phyloP scores from a whole-genome alignment of 2,797 vertebrate species.

The Sebastes kiyomatsui region DNA sequence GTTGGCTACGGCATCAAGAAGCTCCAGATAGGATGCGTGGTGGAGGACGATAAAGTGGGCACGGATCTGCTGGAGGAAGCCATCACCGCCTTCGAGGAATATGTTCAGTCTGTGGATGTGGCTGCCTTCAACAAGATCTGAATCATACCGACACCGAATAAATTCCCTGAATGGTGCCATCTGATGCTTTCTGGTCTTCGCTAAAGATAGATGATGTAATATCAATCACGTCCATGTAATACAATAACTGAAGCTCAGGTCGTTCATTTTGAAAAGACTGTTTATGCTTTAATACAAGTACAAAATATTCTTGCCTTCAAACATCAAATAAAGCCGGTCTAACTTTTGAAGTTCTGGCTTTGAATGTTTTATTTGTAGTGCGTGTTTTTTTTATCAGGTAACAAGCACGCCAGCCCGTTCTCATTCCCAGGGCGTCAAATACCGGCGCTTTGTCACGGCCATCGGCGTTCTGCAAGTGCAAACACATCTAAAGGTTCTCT shows the following conservation, averaged over 20 bases:
- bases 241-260: conserved; percentile 26
- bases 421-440: too few relatives aligned
- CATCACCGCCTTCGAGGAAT: conserved; percentile 94
- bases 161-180: not conserved
- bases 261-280: not conserved
- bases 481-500: too few relatives aligned
- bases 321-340: conserved; percentile 62
- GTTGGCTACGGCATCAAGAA: conserved; percentile 97
- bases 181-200: not conserved
- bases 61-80: conserved; percentile 94
- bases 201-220: not conserved
- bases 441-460: too few relatives aligned
- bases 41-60: conserved; percentile 97
- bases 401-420: not conserved
- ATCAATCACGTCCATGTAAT: not conserved
- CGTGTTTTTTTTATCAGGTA: not conserved
- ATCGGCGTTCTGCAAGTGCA: too few relatives aligned
- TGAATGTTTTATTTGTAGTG: not conserved
- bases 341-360: not conserved
- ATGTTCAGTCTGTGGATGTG: conserved; percentile 96
- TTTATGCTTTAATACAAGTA: conserved; percentile 22
- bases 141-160: conserved; percentile 37
- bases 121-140: conserved; percentile 98
- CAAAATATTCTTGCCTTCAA: not conserved
- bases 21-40: conserved; percentile 95